These are phyloP conservation scores for Oxygymnocypris stewartii DNA, from an alignment of 2,113 vertebrate species.

Conservation along the genomic window DNA sequence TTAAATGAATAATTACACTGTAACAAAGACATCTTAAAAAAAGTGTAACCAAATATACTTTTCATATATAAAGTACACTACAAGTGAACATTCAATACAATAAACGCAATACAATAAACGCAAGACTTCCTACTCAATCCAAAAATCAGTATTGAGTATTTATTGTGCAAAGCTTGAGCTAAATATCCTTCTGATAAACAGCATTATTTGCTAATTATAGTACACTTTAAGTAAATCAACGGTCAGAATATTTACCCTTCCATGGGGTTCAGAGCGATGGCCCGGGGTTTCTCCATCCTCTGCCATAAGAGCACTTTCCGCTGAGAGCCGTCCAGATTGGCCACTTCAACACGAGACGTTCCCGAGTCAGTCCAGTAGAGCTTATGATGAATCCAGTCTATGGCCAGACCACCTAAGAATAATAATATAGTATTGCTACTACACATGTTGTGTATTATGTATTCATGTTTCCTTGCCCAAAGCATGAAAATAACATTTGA, in stretches of 20 bases:
- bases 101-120: not conserved
- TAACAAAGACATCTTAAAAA: too few relatives aligned
- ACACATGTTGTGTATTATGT: not conserved
- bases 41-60: too few relatives aligned
- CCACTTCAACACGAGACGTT: slow-evolving; percentile 95
- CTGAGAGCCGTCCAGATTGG: slow-evolving; percentile 92
- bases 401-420: slow-evolving; percentile 86
- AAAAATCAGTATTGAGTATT: not conserved
- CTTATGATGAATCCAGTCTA: slow-evolving; percentile 98
- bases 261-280: slow-evolving; percentile 94
- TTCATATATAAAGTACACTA: not conserved
- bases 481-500: too few relatives aligned
- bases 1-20: too few relatives aligned
- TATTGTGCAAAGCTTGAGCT: not conserved
- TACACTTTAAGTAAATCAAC: not conserved
- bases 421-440: not conserved
- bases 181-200: not conserved
- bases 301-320: slow-evolving; percentile 96
- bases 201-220: not conserved
- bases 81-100: not conserved
- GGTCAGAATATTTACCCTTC: slow-evolving; percentile 82
- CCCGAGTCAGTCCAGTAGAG: slow-evolving; percentile 98
- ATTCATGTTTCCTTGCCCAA: not conserved
- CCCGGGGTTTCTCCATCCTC: slow-evolving; percentile 94
- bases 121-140: not conserved